Base-by-base conservation (phyloP, 2,113 vertebrate species). In the Poeciliopsis occidentalis region DNA sequence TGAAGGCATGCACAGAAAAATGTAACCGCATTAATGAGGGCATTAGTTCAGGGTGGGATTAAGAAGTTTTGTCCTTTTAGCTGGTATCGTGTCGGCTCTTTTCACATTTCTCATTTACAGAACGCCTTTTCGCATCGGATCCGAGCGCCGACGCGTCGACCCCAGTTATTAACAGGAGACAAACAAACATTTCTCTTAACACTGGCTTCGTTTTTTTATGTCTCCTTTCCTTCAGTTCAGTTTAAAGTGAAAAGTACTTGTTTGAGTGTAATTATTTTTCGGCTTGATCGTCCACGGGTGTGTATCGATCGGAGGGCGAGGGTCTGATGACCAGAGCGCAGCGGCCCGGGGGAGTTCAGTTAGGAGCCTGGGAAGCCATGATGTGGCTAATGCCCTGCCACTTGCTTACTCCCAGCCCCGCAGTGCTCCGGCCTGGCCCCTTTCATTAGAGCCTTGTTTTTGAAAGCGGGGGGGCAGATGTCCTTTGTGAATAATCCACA, bases 401-500 rank as follows among this genome's bases (percentile, higher is more conserved):
- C 92, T 92, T 87, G 80, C 85, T 89, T 66, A 61, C 54, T 85
- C 78, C 79, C 70, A 37, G 69, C 75, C 69, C 73, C 29, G 12
- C 76, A 82, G 78, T 73, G 69, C 82, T 70, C 83, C 10, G 81
- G 41, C 78, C 82, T 75, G 85, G 85, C 75, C 88, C 78, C 87
- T 89, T 89, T 93, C 90, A 91, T 93, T 93, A 93, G 82, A 88
- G 82, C 76, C 44, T 67, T 90, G 85, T 89, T 87, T 86, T 86
- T 86, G 83, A 83, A 84, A 82, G 89, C 3, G 12, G 63, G 74
- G 80, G 87, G 86, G 89, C 87, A 92, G 87, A 89, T 93, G 92
- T 95, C 94, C 94, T 95, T 73, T 92, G 92, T 93, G 93, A 94
- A 94, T 94, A 91, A 94, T 88, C 87, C 87, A 74, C 89, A 87